A percentile compares a stretch with the other conserved stretches of the same genome.
phyloP scores from a whole-genome alignment of 2,113 vertebrate species.

The Platycercus adscitus region DNA sequence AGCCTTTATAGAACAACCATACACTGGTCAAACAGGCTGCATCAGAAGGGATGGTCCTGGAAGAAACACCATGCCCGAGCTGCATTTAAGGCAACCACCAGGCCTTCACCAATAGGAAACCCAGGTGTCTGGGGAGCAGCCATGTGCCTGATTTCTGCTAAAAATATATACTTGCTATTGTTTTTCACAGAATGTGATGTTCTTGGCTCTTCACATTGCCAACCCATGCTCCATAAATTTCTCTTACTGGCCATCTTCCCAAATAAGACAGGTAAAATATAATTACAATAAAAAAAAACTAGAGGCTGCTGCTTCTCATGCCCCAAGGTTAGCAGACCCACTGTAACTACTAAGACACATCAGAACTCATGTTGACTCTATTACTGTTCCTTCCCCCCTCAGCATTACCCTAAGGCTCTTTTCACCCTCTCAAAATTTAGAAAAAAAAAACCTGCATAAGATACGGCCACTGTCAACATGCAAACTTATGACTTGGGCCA shows the following conservation, averaged over 20 bases:
- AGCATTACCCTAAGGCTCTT: not conserved
- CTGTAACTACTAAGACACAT: not conserved
- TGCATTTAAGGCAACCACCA: not conserved
- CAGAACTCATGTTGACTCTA: not conserved
- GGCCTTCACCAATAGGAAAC: not conserved
- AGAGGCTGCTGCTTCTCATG: not conserved
- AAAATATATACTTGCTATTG: not conserved
- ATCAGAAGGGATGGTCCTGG: rapidly evolving
- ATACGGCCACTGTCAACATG: rapidly evolving
- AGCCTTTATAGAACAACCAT: not conserved
- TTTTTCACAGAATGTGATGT: not conserved
- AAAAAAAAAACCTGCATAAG: not conserved
- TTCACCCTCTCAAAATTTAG: not conserved
- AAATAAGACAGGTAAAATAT: not conserved
- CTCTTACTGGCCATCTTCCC: not conserved
- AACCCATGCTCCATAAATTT: not conserved
- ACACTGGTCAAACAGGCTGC: not conserved
- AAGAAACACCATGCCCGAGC: not conserved
- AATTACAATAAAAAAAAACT: not conserved
- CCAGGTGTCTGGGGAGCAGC: not conserved
- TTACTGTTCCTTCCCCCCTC: not conserved
- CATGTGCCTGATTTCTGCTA: not conserved
- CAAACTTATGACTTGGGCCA: not conserved
- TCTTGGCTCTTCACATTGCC: not conserved
- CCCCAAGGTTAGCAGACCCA: not conserved